Evolutionary conservation across 2,888 invertebrate genomes (phyloP).

Genomic region (Platypus cylindrus): DNA sequence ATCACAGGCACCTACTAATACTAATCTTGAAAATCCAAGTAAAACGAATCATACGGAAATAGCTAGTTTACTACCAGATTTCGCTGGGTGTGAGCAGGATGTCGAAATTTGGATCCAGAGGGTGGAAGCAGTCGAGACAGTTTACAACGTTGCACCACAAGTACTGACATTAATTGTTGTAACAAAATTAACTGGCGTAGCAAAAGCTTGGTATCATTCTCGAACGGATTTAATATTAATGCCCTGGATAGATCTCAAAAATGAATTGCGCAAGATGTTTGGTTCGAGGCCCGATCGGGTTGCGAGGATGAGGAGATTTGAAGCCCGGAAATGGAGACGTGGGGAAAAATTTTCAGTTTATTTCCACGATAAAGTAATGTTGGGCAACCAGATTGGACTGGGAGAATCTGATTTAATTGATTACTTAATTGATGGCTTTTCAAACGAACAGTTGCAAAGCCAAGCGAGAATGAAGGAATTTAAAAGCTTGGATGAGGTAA

Average conservation of each 20-base stretch:
- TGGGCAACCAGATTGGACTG: slow-evolving; percentile 2
- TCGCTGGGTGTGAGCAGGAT: too few species aligned
- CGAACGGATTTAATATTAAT: neutral
- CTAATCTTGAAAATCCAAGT: too few species aligned
- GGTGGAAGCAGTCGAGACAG: too few species aligned
- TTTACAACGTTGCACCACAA: neutral
- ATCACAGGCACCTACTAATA: too few species aligned
- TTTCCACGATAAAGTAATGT: slow-evolving; percentile 5
- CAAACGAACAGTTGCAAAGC: slow-evolving; percentile 2
- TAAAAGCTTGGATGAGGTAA: slow-evolving; percentile 1
- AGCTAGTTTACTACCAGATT: too few species aligned
- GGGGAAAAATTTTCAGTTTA: slow-evolving; percentile 5
- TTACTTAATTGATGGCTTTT: slow-evolving; percentile 10
- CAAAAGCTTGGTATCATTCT: slow-evolving; percentile 3
- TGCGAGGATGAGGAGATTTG: slow-evolving; percentile 2
- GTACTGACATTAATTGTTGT: slow-evolving; percentile 2
- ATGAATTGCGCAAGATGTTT: slow-evolving; percentile 4
- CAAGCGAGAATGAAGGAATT: slow-evolving; percentile 6
- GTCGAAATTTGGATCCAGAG: too few species aligned
- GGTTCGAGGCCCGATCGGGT: slow-evolving; percentile 3
- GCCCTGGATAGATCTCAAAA: slow-evolving; percentile 1
- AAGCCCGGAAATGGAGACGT: slow-evolving; percentile 3
- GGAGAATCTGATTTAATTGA: slow-evolving; percentile 6
- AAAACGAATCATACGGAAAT: too few species aligned
- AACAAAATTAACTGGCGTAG: neutral